Evolutionary conservation across 2,797 vertebrate genomes (phyloP), one percentile per base, ranked within the genome.

Genomic region (Takifugu rubripes): DNA sequence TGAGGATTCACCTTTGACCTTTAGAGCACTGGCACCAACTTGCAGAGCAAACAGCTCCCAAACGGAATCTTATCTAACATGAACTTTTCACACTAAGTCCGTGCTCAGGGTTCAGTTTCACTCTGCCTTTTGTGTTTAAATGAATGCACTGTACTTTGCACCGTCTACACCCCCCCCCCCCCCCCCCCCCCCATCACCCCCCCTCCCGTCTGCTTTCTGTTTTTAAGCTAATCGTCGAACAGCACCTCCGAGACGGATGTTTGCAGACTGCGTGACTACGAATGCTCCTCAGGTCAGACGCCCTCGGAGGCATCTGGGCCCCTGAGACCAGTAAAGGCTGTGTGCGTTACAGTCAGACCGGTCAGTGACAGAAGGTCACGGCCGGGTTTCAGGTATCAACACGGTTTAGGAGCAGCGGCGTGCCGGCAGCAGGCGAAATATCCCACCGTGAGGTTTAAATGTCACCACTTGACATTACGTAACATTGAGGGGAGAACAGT

Each of bases 371-470:
- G 66, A 89, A 87, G 84, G 87, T 87, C 84, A 80, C 7, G 64
- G 65, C 31, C 55, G 58, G 78, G 87, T 83, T 75, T 89, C 70
- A 66, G 59, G 68, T 90, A 89, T 84, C 87, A 86, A 77, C 78
- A 74, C 84, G 84, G 68, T 68, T n/a, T 69, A 77, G 68, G 69
- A 73, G 57, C 50, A 49, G 52, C 57, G 59, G 69, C 81, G 79
- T 82, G 77, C 70, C 77, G 66, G 58, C 74, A 55, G 59, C 65
- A 71, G 61, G 65, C 63, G 68, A 65, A 83, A 76, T 68, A 60
- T 3, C 66, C 63, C 24, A 49, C 16, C 48, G 63, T 65, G 56
- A 77, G 81, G 75, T 81, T 68, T 78, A 89, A 89, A 90, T 89
- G 87, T 84, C 86, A 86, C 52, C 83, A 78, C 79, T 73, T 74